phyloP scores from a whole-genome alignment of 1,140 invertebrate genomes.

The Phortica variegata region DNA sequence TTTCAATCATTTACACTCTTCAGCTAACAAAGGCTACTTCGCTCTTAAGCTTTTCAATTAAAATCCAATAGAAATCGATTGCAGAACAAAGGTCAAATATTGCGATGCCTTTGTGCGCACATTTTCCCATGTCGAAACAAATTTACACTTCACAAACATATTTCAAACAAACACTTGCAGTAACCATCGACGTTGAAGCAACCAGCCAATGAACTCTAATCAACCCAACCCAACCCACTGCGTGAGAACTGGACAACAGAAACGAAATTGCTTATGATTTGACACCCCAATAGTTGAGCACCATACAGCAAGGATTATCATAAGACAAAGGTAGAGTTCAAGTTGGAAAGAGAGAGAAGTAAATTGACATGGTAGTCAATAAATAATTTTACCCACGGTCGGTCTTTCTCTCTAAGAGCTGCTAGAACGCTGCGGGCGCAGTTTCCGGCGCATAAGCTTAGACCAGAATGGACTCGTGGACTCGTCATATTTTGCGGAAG shows the following conservation, averaged over 20 bases:
- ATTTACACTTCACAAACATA: constrained; percentile 28
- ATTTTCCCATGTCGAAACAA: constrained; percentile 40
- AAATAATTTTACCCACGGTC: constrained; percentile 31
- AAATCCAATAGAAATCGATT: too few species aligned
- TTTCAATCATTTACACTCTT: too few species aligned
- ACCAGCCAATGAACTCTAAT: too few species aligned
- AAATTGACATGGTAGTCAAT: too few species aligned
- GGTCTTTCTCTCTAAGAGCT: background rate
- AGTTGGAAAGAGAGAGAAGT: constrained; percentile 18
- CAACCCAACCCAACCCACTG: constrained; percentile 9
- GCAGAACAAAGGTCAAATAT: too few species aligned
- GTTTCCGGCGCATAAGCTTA: constrained; percentile 7
- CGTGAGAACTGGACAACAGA: constrained; percentile 23
- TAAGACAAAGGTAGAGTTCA: constrained; percentile 1
- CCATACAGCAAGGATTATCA: background rate
- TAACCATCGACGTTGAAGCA: constrained; percentile 7
- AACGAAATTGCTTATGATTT: background rate
- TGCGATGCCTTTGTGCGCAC: constrained; percentile 29
- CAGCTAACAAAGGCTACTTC: too few species aligned
- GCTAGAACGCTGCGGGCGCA: constrained; percentile 14
- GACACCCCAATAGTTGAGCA: too few species aligned
- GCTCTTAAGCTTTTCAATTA: too few species aligned
- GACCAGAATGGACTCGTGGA: too few species aligned
- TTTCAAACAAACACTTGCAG: constrained; percentile 19
- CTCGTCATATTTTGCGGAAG: too few species aligned